Evolutionary conservation across 2,888 invertebrate genomes (phyloP), one percentile per base, ranked within the genome.

Genomic region (Druceiella hillmani): DNA sequence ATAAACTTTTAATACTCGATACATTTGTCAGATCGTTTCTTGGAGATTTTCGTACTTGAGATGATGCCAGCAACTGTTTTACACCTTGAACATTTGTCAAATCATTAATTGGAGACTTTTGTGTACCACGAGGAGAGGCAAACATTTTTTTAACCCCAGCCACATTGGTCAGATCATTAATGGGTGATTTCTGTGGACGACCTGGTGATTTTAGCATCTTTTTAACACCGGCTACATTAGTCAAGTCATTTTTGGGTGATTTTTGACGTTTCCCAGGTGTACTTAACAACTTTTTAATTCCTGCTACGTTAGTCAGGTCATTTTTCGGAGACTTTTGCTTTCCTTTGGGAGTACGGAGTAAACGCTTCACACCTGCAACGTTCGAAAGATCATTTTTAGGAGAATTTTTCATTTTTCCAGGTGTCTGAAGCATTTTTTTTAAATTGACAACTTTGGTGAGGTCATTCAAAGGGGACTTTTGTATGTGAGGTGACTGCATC

Each of bases 61-160:
- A 43, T 3, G 45, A 41, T 17, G 43, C 51, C 41, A 66, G 64
- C 31, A 72, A 41, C 5, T 52, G 50, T 39, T 57, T 60, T 0
- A 71, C 63, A 1, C 69, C 70, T 27, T 58, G 46, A 0, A 71
- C 57, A 44, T 68, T 60, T 5, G 55, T 54, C 26, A 68, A 45
- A 32, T 64, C 62, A 44, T 68, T 64, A 32, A 53, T 55, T 0
- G 66, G 64, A 1, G 62, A 56, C 17, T 47, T 55, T 4, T 44
- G 44, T 17, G 52, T 54, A 15, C 20, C 47, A 28, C 28, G 39
- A 2, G 48, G 49, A 9, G 47, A 50, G 6, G 41, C 47, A 33
- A 61, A 55, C 2, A 60, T 33, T 24, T 40, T 46, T 53, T 61
- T 66, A 0, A 67, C 62, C 2, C 69, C 67, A 1, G 59, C 58